A percentile compares a stretch with the other conserved stretches of the same genome.
phyloP scores from a whole-genome alignment of 2,888 invertebrate genomes.

The Drosophila suboccidentalis region DNA sequence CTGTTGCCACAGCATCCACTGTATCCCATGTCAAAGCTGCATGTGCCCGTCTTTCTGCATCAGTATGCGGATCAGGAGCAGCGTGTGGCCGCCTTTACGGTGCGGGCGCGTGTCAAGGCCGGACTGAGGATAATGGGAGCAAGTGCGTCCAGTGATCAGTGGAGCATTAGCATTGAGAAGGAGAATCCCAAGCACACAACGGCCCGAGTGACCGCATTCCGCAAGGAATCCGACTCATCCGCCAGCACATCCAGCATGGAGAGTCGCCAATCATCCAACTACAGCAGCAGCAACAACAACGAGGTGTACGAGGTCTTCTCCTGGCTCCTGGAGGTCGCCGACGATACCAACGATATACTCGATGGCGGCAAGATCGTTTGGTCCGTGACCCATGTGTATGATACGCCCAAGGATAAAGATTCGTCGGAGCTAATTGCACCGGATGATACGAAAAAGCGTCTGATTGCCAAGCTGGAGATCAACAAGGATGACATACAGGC shows the following conservation, averaged over 20 bases:
- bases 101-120: constrained; percentile 96
- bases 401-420: constrained; percentile 86
- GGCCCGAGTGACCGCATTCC: constrained; percentile 94
- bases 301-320: constrained; percentile 93
- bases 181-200: constrained; percentile 94
- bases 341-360: constrained; percentile 91
- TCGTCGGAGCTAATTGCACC: constrained; percentile 77
- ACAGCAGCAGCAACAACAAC: constrained; percentile 36
- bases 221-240: constrained; percentile 86
- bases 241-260: constrained; percentile 58
- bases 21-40: constrained; percentile 95
- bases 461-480: constrained; percentile 94
- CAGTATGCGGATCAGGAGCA: constrained; percentile 89
- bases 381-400: constrained; percentile 91
- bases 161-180: constrained; percentile 94
- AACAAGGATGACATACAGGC: constrained; percentile 98
- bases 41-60: constrained; percentile 95
- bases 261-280: constrained; percentile 28
- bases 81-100: constrained; percentile 92
- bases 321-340: constrained; percentile 95
- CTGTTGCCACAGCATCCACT: constrained; percentile 95
- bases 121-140: constrained; percentile 94
- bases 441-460: constrained; percentile 87
- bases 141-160: constrained; percentile 90
- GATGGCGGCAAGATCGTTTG: constrained; percentile 95